Conservation (phyloP, 2,888 invertebrate species). For the Chaitophorus viminalis region DNA sequence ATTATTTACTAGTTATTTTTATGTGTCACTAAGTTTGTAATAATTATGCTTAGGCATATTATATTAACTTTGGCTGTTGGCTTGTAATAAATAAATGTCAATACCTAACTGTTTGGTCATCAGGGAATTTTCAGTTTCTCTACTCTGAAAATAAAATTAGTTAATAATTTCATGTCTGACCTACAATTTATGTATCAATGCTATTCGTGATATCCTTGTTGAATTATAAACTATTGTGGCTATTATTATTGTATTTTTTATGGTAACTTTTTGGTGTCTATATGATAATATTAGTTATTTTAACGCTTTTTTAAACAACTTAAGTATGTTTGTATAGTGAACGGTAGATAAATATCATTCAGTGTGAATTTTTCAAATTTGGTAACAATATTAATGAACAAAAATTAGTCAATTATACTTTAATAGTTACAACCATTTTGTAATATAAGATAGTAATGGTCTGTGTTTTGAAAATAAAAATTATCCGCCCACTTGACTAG, state of each 20-base stretch:
- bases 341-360: not conserved
- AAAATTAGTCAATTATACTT: conserved; percentile 37
- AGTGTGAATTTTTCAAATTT: not conserved
- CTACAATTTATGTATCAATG: conserved; percentile 2
- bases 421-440: not conserved
- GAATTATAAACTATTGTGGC: not conserved
- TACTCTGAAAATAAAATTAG: not conserved
- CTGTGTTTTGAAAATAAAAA: not conserved
- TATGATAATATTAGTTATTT: conserved; percentile 7
- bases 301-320: not conserved
- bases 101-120: not conserved
- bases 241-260: conserved; percentile 25
- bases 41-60: not conserved
- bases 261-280: conserved; percentile 35
- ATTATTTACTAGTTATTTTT: not conserved
- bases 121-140: not conserved
- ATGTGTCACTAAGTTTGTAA: not conserved
- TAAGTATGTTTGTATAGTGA: conserved; percentile 21
- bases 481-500: conserved; percentile 14
- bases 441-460: not conserved
- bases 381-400: not conserved
- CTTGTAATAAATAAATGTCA: conserved; percentile 1
- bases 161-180: not conserved
- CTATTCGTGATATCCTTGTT: conserved; percentile 21
- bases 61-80: not conserved